Percentiles rank a stretch among this genome's conserved stretches.
These are phyloP conservation scores for Calameuta idolon DNA, from an alignment of 2,888 invertebrate species.

Conservation along the genomic window DNA sequence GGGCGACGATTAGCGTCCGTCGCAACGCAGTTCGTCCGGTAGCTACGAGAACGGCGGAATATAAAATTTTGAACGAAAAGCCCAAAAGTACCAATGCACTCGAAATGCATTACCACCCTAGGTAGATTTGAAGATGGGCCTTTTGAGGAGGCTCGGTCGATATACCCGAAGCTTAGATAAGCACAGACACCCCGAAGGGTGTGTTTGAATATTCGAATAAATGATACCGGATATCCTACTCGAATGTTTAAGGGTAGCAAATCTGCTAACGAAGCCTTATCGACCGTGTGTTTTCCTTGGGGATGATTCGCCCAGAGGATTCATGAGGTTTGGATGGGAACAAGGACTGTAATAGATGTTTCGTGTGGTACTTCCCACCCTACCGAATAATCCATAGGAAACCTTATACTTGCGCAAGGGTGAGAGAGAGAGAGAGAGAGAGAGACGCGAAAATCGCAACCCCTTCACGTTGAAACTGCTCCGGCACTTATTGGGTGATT, in stretches of 20 bases:
- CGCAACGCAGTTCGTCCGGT: neutral
- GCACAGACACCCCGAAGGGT: neutral
- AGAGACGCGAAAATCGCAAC: conserved; percentile 7
- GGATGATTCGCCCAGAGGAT: neutral
- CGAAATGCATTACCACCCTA: neutral
- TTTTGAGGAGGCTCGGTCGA: neutral
- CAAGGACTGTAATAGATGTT: neutral
- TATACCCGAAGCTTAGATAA: neutral
- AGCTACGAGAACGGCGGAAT: neutral
- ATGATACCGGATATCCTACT: neutral
- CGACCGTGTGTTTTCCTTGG: neutral
- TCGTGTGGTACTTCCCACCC: neutral
- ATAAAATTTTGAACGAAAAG: neutral
- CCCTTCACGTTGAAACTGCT: conserved; percentile 22
- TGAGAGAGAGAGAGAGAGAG: neutral
- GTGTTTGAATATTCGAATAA: neutral
- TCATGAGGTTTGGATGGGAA: neutral
- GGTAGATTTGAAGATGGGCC: neutral
- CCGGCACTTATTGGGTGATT: conserved; percentile 64
- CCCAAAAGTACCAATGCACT: neutral
- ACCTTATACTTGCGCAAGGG: neutral
- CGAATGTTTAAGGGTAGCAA: neutral
- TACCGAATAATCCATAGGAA: neutral
- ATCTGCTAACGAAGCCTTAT: neutral
- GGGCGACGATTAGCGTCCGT: conserved; percentile 54